Percentiles rank a stretch among this genome's conserved stretches.
Evolutionary conservation across 2,888 invertebrate genomes (phyloP).

Genomic region (Cephus sareptanus): DNA sequence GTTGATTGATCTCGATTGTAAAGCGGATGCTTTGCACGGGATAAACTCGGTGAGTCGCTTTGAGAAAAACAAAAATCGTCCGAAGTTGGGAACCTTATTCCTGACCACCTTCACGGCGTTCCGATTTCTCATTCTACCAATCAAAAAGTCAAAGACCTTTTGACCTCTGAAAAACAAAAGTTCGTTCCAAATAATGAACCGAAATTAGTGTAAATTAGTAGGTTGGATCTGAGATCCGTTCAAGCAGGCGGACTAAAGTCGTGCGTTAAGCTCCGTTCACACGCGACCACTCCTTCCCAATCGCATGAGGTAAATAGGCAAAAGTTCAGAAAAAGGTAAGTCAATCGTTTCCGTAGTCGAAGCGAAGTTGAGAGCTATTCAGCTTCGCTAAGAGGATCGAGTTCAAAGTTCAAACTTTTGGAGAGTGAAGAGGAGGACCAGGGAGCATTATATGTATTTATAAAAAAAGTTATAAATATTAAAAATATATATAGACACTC

Average conservation of each 20-base stretch:
- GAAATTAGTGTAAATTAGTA: constrained; percentile 28
- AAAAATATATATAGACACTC: too few relatives aligned
- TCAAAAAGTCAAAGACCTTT: neutral
- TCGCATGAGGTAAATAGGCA: constrained; percentile 9
- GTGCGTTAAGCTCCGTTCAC: constrained; percentile 16
- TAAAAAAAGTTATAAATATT: too few relatives aligned
- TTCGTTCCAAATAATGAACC: neutral
- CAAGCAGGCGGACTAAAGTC: neutral
- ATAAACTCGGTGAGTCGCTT: too few relatives aligned
- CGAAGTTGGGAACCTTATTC: neutral
- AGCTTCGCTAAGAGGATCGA: neutral
- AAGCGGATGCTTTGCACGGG: too few relatives aligned
- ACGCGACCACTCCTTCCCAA: constrained; percentile 6
- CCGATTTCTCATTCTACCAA: neutral
- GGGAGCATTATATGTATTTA: too few relatives aligned
- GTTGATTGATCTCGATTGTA: too few relatives aligned
- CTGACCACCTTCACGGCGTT: neutral
- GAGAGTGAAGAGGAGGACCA: too few relatives aligned
- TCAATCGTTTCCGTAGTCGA: neutral
- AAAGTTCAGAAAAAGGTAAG: constrained; percentile 10
- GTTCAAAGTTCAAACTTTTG: too few relatives aligned
- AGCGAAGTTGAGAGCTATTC: neutral
- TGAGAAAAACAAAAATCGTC: too few relatives aligned
- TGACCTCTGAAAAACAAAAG: neutral
- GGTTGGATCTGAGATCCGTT: constrained; percentile 16